Evolutionary conservation across 2,888 invertebrate genomes (phyloP).

Genomic region (Tolmerus cingulatus): DNA sequence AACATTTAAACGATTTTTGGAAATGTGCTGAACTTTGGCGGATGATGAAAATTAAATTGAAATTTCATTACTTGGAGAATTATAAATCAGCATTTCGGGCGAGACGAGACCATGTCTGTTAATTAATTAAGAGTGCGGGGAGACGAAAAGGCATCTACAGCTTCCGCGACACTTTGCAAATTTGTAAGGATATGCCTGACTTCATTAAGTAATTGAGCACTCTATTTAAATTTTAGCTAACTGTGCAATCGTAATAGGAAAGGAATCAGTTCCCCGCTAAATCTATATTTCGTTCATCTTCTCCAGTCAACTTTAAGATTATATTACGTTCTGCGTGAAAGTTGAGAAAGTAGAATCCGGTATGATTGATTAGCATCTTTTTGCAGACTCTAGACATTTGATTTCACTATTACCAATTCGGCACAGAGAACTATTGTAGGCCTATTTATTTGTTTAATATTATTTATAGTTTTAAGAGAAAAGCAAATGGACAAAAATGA

Average conservation of each 20-base stretch:
- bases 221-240: neutral
- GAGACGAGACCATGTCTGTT: neutral
- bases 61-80: conserved; percentile 40
- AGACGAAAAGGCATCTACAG: neutral
- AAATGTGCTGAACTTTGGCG: conserved; percentile 31
- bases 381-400: too few species aligned
- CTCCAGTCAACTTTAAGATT: neutral
- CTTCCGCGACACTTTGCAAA: neutral
- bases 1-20: conserved; percentile 41
- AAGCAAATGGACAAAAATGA: too few species aligned
- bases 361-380: too few species aligned
- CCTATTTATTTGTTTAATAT: too few species aligned
- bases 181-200: neutral
- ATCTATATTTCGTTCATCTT: neutral
- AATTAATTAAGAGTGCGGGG: conserved; percentile 13
- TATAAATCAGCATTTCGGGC: conserved; percentile 38
- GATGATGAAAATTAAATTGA: conserved; percentile 43
- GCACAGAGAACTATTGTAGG: too few species aligned
- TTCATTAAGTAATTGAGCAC: neutral
- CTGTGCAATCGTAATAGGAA: neutral
- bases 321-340: neutral
- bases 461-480: too few species aligned
- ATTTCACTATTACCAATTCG: too few species aligned
- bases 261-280: neutral
- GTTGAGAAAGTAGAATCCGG: too few species aligned